Base-by-base conservation (phyloP, 2,888 invertebrate species). In the Lasioglossum calceatum region DNA sequence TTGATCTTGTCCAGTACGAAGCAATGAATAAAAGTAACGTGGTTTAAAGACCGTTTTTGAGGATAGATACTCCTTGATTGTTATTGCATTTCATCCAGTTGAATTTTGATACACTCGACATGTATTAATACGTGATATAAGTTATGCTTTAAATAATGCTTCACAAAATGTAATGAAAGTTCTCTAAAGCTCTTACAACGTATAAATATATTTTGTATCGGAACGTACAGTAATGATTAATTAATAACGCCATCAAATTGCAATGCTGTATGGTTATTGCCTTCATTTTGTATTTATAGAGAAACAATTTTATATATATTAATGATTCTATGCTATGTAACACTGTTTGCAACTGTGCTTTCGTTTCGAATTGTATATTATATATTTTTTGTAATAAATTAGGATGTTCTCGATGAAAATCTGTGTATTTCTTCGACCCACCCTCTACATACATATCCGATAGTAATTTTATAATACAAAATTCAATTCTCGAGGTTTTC, bases 131-230 rank as follows among this genome's bases (percentile, higher is more conserved):
- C 67, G 75, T 82, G 81, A 72, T 81, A 75, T 77, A 77, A 54
- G 58, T 85, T 90, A 81, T 88, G 81, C 82, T 86, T 87, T 82
- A 87, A 85, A 71, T 42, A 16, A 58, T 77, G 87, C 90, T 89
- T 87, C 14, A 36, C 39, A 12, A 47, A 50, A 70, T 32, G 64
- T 19, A 27, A 32, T 64, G 64, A 32, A 16, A 32, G 64, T 27
- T 27, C 7, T 73, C 19, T 23, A 77, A 82, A 81, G 54, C 73
- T 64, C 42, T 67, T 71, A 81, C 80, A 75, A 81, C 82, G 81
- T 90, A 90, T 86, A 87, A 88, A 87, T 88, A 90, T 90, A 90
- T 87, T 88, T 88, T 90, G 44, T 88, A 87, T 88, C 82, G 85
- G 87, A 88, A 82, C 77, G 80, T 82, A 81, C 70, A 27, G 39